Evolutionary conservation across 2,888 invertebrate species (phyloP), one percentile per base, ranked within the genome.

Genomic region (Euphydryas editha): DNA sequence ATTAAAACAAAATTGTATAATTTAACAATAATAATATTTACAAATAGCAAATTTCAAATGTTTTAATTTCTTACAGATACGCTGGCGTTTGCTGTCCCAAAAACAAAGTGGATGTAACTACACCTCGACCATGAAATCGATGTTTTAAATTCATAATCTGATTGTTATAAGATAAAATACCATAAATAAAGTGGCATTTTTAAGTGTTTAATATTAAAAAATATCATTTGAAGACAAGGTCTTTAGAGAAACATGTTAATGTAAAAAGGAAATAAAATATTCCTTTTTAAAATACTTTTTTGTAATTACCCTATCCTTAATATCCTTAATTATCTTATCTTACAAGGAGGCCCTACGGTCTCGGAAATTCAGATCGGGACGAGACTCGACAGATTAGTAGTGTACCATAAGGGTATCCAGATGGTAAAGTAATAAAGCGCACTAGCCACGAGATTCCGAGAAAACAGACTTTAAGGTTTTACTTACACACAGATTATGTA

Each of bases 81-180:
- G 93, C 93, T 11, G 93, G 93, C 39, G 86, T 93, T 15, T 93
- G 93, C 81, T 92, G 92, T 78, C 82, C 84, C 54, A 76, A 55
- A 15, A 61, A 30, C 20, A 62, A 69, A 65, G 68, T 74, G 8
- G 69, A 72, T 18, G 37, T 30, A 21, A 51, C 10, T 37, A 58
- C 65, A 63, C 56, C 56, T 47, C 55, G 44, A 59, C 49, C 24
- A 7, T 15, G 37, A 62, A 2, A 44, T 17, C n/a, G 15, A 59
- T 18, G 44, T 24, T 59, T 17, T 1, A 15, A 15, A 39, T 39
- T 39, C 15, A 39, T 10, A 39, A 39, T 39, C 39, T 10, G 10
- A 39, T 13, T 39, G 13, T 39, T 39, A 10, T 3, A 39, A 39
- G 3, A 47, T 13, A 20, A 1, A 20, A 20, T 20, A 13, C 18